phyloP scores from a whole-genome alignment of 2,888 invertebrate genomes.

The Amiota minor region DNA sequence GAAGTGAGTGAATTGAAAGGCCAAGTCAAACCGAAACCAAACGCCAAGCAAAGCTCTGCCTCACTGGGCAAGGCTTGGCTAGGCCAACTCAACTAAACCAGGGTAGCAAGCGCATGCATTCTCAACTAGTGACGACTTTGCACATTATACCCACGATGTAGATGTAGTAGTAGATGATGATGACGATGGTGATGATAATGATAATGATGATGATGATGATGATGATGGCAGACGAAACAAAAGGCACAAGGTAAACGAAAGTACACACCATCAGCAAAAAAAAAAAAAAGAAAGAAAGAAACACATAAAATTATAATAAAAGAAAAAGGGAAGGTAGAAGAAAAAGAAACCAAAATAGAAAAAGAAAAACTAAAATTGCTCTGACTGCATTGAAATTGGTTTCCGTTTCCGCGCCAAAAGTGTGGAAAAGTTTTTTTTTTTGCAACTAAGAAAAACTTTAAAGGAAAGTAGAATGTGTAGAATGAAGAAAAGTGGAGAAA shows the following conservation, averaged over 20 bases:
- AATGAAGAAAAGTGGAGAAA: too few species aligned
- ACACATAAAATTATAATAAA: too few species aligned
- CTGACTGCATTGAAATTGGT: slow-evolving; percentile 42
- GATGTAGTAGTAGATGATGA: background rate
- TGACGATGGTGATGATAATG: background rate
- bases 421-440: too few species aligned
- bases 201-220: background rate
- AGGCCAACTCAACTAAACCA: slow-evolving; percentile 22
- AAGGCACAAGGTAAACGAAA: slow-evolving; percentile 49
- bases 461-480: too few species aligned
- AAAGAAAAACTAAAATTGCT: slow-evolving; percentile 1
- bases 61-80: too few species aligned
- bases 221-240: background rate
- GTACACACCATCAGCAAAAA: slow-evolving; percentile 30
- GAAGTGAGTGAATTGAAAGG: slow-evolving; percentile 11
- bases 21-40: slow-evolving; percentile 3
- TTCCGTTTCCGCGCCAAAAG: slow-evolving; percentile 53
- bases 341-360: background rate
- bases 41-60: too few species aligned
- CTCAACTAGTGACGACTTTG: too few species aligned
- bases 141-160: too few species aligned
- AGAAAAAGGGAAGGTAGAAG: too few species aligned
- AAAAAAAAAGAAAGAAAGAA: too few species aligned
- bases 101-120: slow-evolving; percentile 12
- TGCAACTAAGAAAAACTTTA: too few species aligned